Conservation (phyloP, 2,888 invertebrate species). For the Synergus japonicus region DNA sequence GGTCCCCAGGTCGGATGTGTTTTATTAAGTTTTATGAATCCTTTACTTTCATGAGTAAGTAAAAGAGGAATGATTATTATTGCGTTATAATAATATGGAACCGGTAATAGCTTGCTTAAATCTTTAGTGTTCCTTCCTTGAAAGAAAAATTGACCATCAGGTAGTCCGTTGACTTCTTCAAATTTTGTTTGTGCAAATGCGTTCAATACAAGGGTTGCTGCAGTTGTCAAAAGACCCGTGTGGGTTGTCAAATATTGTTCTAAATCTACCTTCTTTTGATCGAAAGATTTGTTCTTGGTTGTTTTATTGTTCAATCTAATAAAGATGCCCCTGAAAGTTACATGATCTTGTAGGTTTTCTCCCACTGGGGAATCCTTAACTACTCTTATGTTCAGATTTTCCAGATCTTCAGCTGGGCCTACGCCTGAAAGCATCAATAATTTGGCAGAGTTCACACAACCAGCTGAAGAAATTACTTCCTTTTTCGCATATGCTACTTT, state of each 20-base stretch:
- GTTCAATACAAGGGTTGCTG: slow-evolving; percentile 79
- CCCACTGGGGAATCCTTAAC: slow-evolving; percentile 88
- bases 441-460: slow-evolving; percentile 93
- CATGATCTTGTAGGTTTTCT: slow-evolving; percentile 90
- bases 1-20: slow-evolving; percentile 79
- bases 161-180: slow-evolving; percentile 76
- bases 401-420: slow-evolving; percentile 86
- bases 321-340: slow-evolving; percentile 77
- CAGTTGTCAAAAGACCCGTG: slow-evolving; percentile 78
- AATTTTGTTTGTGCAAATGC: slow-evolving; percentile 82
- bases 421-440: slow-evolving; percentile 89
- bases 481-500: slow-evolving; percentile 82
- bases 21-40: slow-evolving; percentile 82
- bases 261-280: slow-evolving; percentile 68
- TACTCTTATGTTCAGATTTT: slow-evolving; percentile 84
- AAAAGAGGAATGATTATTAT: slow-evolving; percentile 44
- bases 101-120: slow-evolving; percentile 86
- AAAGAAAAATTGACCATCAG: slow-evolving; percentile 80
- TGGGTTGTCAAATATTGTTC: slow-evolving; percentile 78
- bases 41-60: slow-evolving; percentile 86
- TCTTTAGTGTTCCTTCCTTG: slow-evolving; percentile 79
- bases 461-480: slow-evolving; percentile 90
- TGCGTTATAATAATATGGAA: slow-evolving; percentile 55
- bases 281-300: slow-evolving; percentile 64
- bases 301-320: slow-evolving; percentile 67